Evolutionary conservation across 2,888 invertebrate genomes (phyloP).

Genomic region (Aphidoletes aphidimyza): DNA sequence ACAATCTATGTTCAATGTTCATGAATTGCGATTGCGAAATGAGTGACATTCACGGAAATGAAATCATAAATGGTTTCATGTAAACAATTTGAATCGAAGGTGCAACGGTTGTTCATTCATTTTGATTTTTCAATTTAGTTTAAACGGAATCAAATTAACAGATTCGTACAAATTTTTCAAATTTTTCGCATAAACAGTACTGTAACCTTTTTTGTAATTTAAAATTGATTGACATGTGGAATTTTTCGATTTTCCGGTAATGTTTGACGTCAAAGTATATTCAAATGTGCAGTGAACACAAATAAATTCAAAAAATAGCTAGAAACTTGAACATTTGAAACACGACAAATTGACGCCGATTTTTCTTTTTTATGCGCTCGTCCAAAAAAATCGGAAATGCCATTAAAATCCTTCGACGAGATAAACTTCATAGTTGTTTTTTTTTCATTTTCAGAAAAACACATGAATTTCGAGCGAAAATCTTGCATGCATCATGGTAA

Average conservation of each 20-base stretch:
- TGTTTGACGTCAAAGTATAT: background rate
- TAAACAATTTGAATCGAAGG: background rate
- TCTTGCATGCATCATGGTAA: background rate
- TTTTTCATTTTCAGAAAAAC: background rate
- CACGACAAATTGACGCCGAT: background rate
- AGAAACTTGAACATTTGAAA: too few relatives aligned
- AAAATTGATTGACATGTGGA: background rate
- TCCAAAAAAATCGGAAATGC: constrained; percentile 24
- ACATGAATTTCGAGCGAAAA: background rate
- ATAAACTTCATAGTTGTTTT: constrained; percentile 19
- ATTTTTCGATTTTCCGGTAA: background rate
- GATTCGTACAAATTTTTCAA: too few relatives aligned
- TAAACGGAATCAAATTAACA: too few relatives aligned
- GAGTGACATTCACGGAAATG: background rate
- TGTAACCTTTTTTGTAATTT: background rate
- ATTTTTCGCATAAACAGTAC: too few relatives aligned
- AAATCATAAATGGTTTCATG: background rate
- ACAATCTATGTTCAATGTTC: background rate
- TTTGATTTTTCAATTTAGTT: too few relatives aligned
- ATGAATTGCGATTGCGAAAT: background rate
- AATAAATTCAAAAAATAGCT: background rate
- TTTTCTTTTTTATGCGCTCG: background rate
- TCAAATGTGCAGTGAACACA: background rate
- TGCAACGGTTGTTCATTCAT: background rate
- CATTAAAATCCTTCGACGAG: background rate